Percentiles rank a stretch among this genome's conserved stretches.
phyloP scores from a whole-genome alignment of 2,888 invertebrate genomes.

The Drosophila nr. perissopoda region DNA sequence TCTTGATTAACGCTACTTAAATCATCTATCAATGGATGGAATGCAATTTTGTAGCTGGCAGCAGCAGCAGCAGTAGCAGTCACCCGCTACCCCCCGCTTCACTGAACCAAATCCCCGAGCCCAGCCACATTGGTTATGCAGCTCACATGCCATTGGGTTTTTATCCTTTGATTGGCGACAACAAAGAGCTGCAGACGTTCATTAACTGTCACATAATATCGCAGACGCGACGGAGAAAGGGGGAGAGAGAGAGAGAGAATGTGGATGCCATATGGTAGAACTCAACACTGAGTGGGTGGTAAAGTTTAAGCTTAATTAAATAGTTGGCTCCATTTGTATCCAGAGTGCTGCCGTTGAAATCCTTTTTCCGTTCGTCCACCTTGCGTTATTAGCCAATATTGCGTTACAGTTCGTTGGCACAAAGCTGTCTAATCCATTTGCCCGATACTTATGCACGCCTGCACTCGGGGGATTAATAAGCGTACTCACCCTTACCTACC shows the following conservation, averaged over 20 bases:
- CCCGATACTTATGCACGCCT: slow-evolving; percentile 79
- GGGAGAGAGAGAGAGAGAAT: too few relatives aligned
- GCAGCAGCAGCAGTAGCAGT: not conserved
- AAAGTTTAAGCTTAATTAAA: slow-evolving; percentile 66
- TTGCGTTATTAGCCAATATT: slow-evolving; percentile 13
- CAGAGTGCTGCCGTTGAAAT: slow-evolving; percentile 23
- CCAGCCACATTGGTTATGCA: slow-evolving; percentile 56
- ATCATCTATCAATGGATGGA: slow-evolving; percentile 42
- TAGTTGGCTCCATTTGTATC: slow-evolving; percentile 45
- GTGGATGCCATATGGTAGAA: slow-evolving; percentile 54
- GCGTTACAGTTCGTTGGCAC: slow-evolving; percentile 40
- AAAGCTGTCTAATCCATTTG: slow-evolving; percentile 80
- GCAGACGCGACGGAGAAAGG: slow-evolving; percentile 22
- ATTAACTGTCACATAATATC: slow-evolving; percentile 70
- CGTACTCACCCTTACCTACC: slow-evolving; percentile 39
- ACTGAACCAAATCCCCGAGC: not conserved
- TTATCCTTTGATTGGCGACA: slow-evolving; percentile 66
- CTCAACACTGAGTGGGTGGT: slow-evolving; percentile 37
- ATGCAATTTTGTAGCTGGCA: slow-evolving; percentile 17
- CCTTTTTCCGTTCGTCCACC: slow-evolving; percentile 36
- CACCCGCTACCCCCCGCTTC: not conserved
- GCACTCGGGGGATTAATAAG: slow-evolving; percentile 79
- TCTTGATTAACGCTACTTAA: slow-evolving; percentile 17
- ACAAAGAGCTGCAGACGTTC: slow-evolving; percentile 63
- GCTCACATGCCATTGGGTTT: slow-evolving; percentile 45